Conservation (phyloP, 92 coral and sea anemone species). For the Bergia puertoricense region DNA sequence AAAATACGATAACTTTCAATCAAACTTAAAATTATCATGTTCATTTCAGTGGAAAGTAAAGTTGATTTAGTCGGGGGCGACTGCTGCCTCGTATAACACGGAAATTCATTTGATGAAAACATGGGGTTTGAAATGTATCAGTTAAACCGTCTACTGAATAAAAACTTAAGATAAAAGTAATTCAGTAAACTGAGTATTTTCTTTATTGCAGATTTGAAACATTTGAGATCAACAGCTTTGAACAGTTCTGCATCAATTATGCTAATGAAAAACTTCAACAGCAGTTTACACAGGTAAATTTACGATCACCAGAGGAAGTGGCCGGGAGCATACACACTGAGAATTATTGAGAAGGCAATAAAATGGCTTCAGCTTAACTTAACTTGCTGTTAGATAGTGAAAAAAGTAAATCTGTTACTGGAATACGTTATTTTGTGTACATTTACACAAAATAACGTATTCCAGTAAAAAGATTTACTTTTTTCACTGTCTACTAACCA, state of each 20-base stretch:
- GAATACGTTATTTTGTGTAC: no score
- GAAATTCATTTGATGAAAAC: background rate
- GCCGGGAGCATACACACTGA: background rate
- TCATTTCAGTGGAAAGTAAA: background rate
- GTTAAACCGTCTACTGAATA: no score
- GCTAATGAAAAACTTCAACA: conserved; percentile 99
- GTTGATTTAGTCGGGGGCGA: background rate
- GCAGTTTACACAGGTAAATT: conserved; percentile 91
- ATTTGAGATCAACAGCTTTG: conserved; percentile 95
- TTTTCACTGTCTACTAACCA: no score
- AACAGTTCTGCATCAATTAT: conserved; percentile 96
- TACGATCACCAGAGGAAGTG: background rate
- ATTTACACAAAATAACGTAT: no score
- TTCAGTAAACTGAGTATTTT: background rate
- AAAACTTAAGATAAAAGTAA: background rate
- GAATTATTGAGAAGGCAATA: background rate
- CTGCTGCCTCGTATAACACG: background rate
- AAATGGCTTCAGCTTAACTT: no score
- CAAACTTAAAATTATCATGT: background rate
- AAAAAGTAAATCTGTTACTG: no score
- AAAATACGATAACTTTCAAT: background rate
- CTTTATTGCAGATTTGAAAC: conserved; percentile 87
- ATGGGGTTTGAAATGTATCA: no score
- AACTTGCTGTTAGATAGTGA: no score
- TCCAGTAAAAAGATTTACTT: no score